A percentile compares a stretch with the other conserved stretches of the same genome.
Evolutionary conservation across 35 echinoderm and acorn worm species (phyloP).

Genomic region (Holothuria glaberrima): DNA sequence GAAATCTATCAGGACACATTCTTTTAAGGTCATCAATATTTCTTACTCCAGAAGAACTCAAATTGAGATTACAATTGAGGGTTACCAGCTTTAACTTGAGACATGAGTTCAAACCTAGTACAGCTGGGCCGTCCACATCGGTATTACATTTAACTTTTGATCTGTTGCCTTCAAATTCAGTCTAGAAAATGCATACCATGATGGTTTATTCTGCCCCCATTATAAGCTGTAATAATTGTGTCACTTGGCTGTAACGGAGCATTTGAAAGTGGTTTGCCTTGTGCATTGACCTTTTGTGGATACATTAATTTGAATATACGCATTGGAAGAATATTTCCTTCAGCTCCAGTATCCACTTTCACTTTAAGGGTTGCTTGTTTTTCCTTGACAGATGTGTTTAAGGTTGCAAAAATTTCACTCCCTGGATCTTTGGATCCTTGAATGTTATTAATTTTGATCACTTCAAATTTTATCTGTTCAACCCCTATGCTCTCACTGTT

Average conservation of each 20-base stretch:
- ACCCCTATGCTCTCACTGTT: not conserved
- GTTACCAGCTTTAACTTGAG: too few relatives aligned
- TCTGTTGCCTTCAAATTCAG: too few relatives aligned
- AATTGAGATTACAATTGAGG: conserved; percentile 24
- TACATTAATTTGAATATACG: too few relatives aligned
- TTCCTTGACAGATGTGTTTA: not conserved
- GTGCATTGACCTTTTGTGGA: not conserved
- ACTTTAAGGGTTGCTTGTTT: too few relatives aligned
- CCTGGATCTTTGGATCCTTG: not conserved
- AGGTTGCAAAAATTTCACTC: not conserved
- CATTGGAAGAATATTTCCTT: too few relatives aligned
- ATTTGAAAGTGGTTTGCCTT: not conserved
- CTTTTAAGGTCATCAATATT: conserved; percentile 38
- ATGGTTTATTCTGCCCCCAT: not conserved
- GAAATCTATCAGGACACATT: conserved; percentile 56
- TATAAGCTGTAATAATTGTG: not conserved
- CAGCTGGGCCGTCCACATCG: conserved; percentile 51
- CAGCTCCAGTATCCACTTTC: too few relatives aligned
- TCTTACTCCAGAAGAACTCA: not conserved
- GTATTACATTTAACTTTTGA: too few relatives aligned
- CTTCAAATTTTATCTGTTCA: too few relatives aligned
- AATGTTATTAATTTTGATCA: not conserved
- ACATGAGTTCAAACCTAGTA: conserved; percentile 54
- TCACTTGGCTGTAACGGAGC: not conserved
- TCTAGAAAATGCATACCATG: too few relatives aligned